Percentiles rank a stretch among this genome's conserved stretches.
Conservation (phyloP, 2,113 vertebrate genomes). For the Erpornis zantholeuca region DNA sequence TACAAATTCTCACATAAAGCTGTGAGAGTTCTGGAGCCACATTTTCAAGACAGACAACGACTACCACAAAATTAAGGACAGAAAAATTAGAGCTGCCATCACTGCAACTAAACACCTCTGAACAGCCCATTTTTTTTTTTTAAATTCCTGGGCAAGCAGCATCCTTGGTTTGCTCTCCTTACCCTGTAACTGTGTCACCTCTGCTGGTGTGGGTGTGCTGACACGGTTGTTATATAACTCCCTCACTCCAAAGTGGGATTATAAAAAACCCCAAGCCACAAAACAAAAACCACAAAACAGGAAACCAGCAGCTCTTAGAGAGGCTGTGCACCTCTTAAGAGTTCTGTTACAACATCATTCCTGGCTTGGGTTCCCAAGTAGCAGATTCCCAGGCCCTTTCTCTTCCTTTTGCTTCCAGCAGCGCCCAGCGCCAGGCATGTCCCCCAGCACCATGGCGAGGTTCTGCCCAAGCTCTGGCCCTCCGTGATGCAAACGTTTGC, state of each 20-base stretch:
- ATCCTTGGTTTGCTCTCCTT: neutral
- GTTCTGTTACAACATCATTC: fast-evolving
- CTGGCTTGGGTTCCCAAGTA: neutral
- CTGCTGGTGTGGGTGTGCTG: neutral
- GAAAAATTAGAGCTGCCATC: neutral
- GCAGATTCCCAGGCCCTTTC: neutral
- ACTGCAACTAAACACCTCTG: neutral
- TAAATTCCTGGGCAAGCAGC: neutral
- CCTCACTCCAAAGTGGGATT: neutral
- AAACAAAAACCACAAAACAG: neutral
- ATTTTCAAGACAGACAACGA: neutral
- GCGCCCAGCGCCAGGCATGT: neutral
- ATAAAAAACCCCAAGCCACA: neutral
- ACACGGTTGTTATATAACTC: neutral
- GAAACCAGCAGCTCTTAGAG: neutral
- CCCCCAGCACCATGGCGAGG: fast-evolving
- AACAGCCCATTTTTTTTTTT: neutral
- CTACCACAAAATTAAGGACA: neutral
- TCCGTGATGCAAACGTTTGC: neutral
- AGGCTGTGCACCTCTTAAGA: neutral
- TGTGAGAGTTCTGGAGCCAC: neutral
- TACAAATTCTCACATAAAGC: neutral
- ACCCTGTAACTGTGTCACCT: neutral
- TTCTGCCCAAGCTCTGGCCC: neutral
- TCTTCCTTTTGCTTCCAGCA: neutral